Base-by-base conservation (phyloP, 1,140 invertebrate species). In the Adelges cooleyi region DNA sequence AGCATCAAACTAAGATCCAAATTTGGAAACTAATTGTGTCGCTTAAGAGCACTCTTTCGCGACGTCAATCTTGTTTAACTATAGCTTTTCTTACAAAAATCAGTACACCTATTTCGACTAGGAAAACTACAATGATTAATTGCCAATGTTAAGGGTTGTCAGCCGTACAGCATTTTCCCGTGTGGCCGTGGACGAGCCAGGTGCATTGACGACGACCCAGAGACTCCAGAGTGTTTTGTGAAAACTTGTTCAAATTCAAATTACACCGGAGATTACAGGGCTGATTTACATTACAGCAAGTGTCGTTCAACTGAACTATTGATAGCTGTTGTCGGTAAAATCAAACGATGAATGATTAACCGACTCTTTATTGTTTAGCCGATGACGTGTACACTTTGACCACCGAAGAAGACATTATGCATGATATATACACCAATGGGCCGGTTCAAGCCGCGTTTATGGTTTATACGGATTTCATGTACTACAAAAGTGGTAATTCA, bases 361-460 rank as follows among this genome's bases (percentile, higher is more conserved):
- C 6, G 6, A 38, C 36, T 13, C 9, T 9, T 18, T n/a, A 33
- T 52, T 44, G 17, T 23, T 38, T 13, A 59, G 53, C 44, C n/a
- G n/a, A 59, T 3, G 3, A 10, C 8, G 38, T 44, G 6, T 59
- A 59, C n/a, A 17, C 38, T 4, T 18, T 59, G 20, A 8, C 52
- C 0, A 17, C 23, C 27, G 65, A 66, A 22, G 23, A 67, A n/a
- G 54, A 18, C 11, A 59, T 59, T 6, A 56, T 49, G 53, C 25
- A 56, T 8, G 68, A 70, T 15, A 66, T 70, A 17, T 66, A 48
- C 20, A 25, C 79, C 5, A 70, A 77, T 17, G 75, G 81, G 15
- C 81, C 81, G 4, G 67, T 82, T 2, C 73, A 78, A 20, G 77
- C 81, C 2, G 74, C 74, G 5, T 80, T 81, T 70, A 72, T 77